Base-by-base conservation (phyloP, 2,113 vertebrate species). In the Leuciscus idus region DNA sequence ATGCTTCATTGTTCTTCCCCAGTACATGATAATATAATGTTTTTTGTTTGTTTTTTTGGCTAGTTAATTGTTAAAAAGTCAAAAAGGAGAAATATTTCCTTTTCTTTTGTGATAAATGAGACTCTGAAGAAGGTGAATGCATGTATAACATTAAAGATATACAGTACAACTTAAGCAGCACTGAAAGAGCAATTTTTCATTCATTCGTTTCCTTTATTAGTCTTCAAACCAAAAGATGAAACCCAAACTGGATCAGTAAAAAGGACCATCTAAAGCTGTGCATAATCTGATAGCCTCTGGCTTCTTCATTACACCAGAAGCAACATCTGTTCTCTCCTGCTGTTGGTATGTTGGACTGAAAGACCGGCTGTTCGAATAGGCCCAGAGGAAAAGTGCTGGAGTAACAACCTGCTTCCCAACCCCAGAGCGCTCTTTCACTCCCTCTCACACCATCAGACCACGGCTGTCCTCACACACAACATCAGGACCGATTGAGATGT, bases 281-380 rank as follows among this genome's bases (percentile, higher is more conserved):
- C 39, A 39, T 77, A 62, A 62, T 79, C n/a, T 39, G 59, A 19
- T 39, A 17, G 57, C 57, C 57, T 80, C 77, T 62, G 57, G 33
- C 36, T 26, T 43, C 33, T n/a, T 80, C 78, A 62, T 81, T 19
- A 19, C 36, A 46, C 57, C 36, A 17, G 26, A 19, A 62, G 23
- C 78, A 62, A 17, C 78, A 62, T 81, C 78, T 81, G 78, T 62
- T 81, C 78, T 46, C 33, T 81, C 57, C 78, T 64, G 57, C 78
- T 62, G 78, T 46, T 46, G 36, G 36, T 43, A 17, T 46, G 33
- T 81, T 43, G 21, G 57, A 62, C 57, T 81, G 36, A 62, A 81
- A 62, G 15, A 81, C 6, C 78, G 62, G 57, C 57, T 62, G 57
- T n/a, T 81, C 7, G 36, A 46, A 59, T 23, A 12, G 19, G 28